Conservation (phyloP, 2,888 invertebrate species). For the Bombyx huttoni region DNA sequence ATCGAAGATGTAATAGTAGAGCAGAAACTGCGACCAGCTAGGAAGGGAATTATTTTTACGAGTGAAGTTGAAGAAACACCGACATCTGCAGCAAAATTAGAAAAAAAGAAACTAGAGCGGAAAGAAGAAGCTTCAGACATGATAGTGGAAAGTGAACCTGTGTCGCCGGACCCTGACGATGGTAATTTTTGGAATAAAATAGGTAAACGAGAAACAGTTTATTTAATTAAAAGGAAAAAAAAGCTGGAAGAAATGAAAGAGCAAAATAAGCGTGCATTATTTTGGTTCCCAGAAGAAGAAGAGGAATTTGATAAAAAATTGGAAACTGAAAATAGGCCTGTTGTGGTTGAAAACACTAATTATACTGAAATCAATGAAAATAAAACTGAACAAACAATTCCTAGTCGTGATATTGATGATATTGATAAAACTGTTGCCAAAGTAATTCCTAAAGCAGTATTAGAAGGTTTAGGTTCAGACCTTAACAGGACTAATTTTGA, state of each 20-base stretch:
- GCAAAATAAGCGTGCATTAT: slow-evolving; percentile 38
- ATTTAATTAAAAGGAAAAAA: slow-evolving; percentile 71
- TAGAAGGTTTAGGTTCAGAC: too few relatives aligned
- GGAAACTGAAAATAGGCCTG: not conserved
- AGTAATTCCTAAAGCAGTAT: not conserved
- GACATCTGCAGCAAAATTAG: slow-evolving; percentile 3
- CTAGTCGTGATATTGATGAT: not conserved
- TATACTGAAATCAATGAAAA: not conserved
- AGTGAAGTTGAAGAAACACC: slow-evolving; percentile 32
- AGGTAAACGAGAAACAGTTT: slow-evolving; percentile 76
- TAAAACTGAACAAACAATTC: not conserved
- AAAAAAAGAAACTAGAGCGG: not conserved
- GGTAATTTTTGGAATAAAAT: slow-evolving; percentile 78
- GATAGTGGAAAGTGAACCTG: slow-evolving; percentile 16
- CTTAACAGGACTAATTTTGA: too few relatives aligned
- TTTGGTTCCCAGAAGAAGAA: slow-evolving; percentile 51
- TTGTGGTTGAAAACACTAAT: slow-evolving; percentile 1
- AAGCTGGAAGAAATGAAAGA: slow-evolving; percentile 51
- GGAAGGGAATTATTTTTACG: slow-evolving; percentile 50
- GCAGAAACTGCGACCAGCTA: slow-evolving; percentile 49
- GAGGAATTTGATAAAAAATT: slow-evolving; percentile 9
- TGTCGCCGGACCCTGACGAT: slow-evolving; percentile 52
- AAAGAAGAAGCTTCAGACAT: slow-evolving; percentile 8
- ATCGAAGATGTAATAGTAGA: slow-evolving; percentile 74
- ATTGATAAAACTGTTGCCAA: not conserved